phyloP scores from a whole-genome alignment of 1,140 invertebrate genomes.

The Tetramorium simillimum region DNA sequence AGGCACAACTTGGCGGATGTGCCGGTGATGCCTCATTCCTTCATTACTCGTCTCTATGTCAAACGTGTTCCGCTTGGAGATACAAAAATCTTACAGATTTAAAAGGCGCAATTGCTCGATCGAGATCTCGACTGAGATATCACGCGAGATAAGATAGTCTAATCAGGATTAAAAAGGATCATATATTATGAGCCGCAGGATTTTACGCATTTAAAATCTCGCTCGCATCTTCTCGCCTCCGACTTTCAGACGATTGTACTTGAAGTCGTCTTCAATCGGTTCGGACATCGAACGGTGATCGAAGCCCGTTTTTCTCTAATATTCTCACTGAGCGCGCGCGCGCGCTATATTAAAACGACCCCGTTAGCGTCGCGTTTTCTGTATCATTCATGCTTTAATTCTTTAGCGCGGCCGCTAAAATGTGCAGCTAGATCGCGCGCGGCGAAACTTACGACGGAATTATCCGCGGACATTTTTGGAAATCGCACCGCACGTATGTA shows the following conservation, averaged over 20 bases:
- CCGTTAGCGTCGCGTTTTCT: background rate
- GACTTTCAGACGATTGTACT: background rate
- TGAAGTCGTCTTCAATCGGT: background rate
- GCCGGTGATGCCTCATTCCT: background rate
- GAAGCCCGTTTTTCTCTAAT: background rate
- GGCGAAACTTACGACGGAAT: slow-evolving; percentile 45
- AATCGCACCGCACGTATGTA: slow-evolving; percentile 43
- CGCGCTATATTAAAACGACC: slow-evolving; percentile 34
- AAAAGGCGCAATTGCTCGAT: background rate
- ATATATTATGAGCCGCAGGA: too few relatives aligned
- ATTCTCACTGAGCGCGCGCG: background rate
- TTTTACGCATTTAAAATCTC: background rate
- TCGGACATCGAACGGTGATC: background rate
- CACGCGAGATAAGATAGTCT: background rate
- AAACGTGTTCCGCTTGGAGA: background rate
- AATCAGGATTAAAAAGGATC: background rate
- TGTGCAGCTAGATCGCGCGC: slow-evolving; percentile 14
- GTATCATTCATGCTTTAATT: slow-evolving; percentile 49
- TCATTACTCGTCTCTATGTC: background rate
- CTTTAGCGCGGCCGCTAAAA: slow-evolving; percentile 34
- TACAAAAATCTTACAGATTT: background rate
- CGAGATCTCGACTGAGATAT: background rate
- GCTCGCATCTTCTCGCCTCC: background rate
- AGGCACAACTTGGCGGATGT: slow-evolving; percentile 2
- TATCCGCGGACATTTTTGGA: slow-evolving; percentile 57